Evolutionary conservation across 2,888 invertebrate genomes (phyloP).

Genomic region (Pristionchus maxplancki): DNA sequence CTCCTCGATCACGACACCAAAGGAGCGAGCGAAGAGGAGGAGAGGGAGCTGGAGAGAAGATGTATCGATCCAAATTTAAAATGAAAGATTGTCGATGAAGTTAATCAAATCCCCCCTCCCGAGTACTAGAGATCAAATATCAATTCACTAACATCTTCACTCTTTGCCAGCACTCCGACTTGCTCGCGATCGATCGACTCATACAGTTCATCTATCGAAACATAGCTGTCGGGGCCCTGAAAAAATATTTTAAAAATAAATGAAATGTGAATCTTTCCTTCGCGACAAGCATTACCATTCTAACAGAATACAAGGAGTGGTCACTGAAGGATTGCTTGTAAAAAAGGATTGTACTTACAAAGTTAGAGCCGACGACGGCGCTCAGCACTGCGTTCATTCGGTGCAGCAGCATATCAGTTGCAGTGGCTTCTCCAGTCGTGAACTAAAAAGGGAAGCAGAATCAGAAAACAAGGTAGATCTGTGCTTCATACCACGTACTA

Average conservation of each 20-base stretch:
- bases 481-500: no score
- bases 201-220: neutral
- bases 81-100: no score
- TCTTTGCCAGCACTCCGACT: neutral
- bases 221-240: neutral
- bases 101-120: no score
- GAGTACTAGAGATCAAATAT: neutral
- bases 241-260: no score
- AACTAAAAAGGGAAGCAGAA: neutral
- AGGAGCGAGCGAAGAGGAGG: neutral
- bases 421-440: neutral
- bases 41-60: neutral
- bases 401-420: neutral
- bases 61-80: no score
- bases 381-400: neutral
- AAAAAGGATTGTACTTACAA: neutral
- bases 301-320: no score
- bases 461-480: no score
- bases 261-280: no score
- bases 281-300: no score
- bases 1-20: neutral
- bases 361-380: neutral
- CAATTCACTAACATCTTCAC: neutral
- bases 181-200: neutral
- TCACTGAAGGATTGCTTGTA: no score